phyloP scores from a whole-genome alignment of 2,888 invertebrate species.

The Dicycla oo region DNA sequence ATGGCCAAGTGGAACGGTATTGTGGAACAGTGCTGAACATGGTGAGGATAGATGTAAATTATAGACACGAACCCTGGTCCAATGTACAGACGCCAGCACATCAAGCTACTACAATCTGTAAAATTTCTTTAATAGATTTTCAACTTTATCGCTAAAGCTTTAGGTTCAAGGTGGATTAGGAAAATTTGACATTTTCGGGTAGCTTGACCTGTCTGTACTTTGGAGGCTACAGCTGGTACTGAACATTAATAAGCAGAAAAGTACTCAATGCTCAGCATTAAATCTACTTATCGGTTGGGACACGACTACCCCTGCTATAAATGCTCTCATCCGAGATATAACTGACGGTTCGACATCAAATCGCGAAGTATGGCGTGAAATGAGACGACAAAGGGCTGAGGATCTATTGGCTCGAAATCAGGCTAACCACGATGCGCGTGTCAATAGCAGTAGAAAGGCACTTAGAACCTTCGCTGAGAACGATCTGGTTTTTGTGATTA shows the following conservation, averaged over 20 bases:
- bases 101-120: no score
- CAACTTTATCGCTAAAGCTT: no score
- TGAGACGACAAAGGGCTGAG: neutral
- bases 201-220: no score
- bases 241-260: constrained; percentile 9
- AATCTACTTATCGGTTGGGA: constrained; percentile 4
- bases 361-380: constrained; percentile 1
- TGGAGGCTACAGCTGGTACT: constrained; percentile 8
- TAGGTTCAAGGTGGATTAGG: no score
- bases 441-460: constrained; percentile 1
- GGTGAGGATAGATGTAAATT: constrained; percentile 4
- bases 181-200: no score
- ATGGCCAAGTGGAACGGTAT: constrained; percentile 59
- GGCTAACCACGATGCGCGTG: constrained; percentile 1
- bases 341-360: neutral
- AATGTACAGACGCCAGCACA: no score
- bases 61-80: neutral
- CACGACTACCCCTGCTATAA: constrained; percentile 5
- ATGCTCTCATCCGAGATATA: neutral
- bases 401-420: constrained; percentile 2
- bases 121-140: no score
- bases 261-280: constrained; percentile 2
- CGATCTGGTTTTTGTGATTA: neutral
- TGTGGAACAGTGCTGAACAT: constrained; percentile 38
- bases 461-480: neutral